These are phyloP conservation scores for Oreocharis arfaki DNA, from an alignment of 2,113 vertebrate genomes.

Conservation along the genomic window DNA sequence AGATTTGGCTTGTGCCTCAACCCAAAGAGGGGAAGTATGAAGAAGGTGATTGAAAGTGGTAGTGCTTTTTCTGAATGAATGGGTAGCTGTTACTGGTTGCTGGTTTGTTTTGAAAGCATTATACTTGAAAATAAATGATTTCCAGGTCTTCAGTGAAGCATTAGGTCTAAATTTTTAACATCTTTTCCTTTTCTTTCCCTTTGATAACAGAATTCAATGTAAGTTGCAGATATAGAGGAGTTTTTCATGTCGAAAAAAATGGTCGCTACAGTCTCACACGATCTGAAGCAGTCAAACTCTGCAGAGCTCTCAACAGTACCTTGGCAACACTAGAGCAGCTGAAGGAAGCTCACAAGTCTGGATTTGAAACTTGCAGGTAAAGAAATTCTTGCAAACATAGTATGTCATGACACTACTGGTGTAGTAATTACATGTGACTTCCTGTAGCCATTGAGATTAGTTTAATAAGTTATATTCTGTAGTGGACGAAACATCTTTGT, in stretches of 20 bases:
- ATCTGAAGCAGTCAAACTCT: slow-evolving; percentile 69
- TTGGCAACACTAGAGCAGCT: slow-evolving; percentile 77
- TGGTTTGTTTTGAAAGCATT: neutral
- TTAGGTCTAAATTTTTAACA: neutral
- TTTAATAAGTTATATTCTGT: neutral
- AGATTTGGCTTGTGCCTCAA: neutral
- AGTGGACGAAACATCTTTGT: neutral
- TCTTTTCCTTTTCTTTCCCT: neutral
- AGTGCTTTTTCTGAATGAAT: neutral
- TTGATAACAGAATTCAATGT: slow-evolving; percentile 68
- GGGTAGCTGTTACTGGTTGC: neutral
- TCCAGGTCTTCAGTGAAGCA: neutral
- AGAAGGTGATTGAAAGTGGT: neutral
- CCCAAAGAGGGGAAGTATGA: neutral
- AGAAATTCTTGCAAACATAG: neutral
- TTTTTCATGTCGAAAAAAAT: slow-evolving; percentile 84
- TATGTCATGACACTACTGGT: neutral
- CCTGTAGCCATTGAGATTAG: neutral
- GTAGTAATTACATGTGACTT: neutral
- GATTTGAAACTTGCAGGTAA: slow-evolving; percentile 91
- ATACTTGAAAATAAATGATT: neutral
- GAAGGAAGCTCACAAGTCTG: slow-evolving; percentile 19
- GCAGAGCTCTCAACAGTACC: slow-evolving; percentile 68
- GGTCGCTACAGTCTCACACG: slow-evolving; percentile 77
- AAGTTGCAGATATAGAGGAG: slow-evolving; percentile 78